Evolutionary conservation across 2,113 vertebrate genomes (phyloP), one percentile per base, ranked within the genome.

Genomic region (Fukomys damarensis): DNA sequence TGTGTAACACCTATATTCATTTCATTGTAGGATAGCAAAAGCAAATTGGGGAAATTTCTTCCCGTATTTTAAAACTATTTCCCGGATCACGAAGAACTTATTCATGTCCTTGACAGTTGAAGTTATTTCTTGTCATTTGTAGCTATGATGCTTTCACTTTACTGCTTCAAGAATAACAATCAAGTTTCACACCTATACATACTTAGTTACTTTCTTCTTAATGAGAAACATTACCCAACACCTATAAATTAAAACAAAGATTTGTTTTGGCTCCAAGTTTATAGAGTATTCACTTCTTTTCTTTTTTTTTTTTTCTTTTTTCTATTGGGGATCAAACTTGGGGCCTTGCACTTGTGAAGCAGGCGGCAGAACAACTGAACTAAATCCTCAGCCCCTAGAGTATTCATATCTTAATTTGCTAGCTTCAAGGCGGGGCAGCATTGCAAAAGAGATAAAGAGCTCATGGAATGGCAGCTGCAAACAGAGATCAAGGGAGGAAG

Each of bases 11-110:
- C 10, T 95, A 19, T 52, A 56, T 49, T 35, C 24, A 26, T 93
- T 94, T 54, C 11, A 49, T 87, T 86, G 30, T 90, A 49, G 32
- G n/a, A 30, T 66, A 61, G 24, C 35, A 92, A 63, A 83, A 22
- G 17, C 63, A 85, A 76, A 76, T 63, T 88, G 41, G 68, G 32
- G 19, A 74, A 59, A 86, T 83, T 38, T 38, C 35, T 80, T 59
- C 20, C 38, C 43, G 20, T 89, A 46, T 93, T 88, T 79, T 59
- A 80, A 96, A 96, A 91, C 46, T 49, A 16, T 56, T 80, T 65
- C 14, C 52, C 35, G 52, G 0, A 72, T 88, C 30, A 91, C 7
- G 22, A 43, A 79, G 46, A 66, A 59, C 11, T 35, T 79, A 93
- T 79, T 79, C 59, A 56, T 68, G 30, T 76, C 65, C 52, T 81